Percentiles rank a stretch among this genome's conserved stretches.
These are phyloP conservation scores for Drosophila melanosoma DNA, from an alignment of 2,888 invertebrate species.

Conservation along the genomic window DNA sequence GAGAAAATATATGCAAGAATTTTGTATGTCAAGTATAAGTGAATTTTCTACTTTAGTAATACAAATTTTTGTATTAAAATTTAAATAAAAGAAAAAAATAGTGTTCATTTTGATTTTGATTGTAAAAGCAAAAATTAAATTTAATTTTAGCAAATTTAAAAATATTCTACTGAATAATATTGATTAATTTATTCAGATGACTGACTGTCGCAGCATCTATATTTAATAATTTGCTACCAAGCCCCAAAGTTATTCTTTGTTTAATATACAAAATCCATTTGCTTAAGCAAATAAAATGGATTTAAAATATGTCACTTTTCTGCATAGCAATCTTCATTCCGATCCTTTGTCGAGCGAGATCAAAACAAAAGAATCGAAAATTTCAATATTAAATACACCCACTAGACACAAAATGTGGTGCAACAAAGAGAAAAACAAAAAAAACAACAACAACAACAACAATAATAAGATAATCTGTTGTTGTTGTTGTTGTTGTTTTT, in stretches of 20 bases:
- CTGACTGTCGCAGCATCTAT: neutral
- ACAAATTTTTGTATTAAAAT: neutral
- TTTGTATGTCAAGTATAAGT: neutral
- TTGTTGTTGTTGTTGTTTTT: neutral
- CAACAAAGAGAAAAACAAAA: neutral
- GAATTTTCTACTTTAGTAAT: neutral
- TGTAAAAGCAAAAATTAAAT: neutral
- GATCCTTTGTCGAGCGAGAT: slow-evolving; percentile 16
- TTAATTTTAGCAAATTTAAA: neutral
- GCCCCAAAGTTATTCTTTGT: neutral
- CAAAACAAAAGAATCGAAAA: slow-evolving; percentile 36
- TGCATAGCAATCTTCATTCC: neutral
- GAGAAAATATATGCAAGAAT: neutral
- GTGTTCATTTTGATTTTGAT: neutral
- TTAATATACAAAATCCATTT: slow-evolving; percentile 10
- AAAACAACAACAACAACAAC: neutral
- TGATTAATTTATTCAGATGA: neutral
- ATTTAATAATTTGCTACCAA: neutral
- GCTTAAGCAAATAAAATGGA: neutral
- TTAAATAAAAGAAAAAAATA: neutral
- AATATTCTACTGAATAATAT: neutral
- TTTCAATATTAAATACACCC: slow-evolving; percentile 20
- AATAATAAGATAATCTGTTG: slow-evolving; percentile 1
- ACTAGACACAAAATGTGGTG: slow-evolving; percentile 15
- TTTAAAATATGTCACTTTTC: slow-evolving; percentile 13